These are phyloP conservation scores for Neodiprion fabricii DNA, from an alignment of 1,140 invertebrate species.

Conservation along the genomic window DNA sequence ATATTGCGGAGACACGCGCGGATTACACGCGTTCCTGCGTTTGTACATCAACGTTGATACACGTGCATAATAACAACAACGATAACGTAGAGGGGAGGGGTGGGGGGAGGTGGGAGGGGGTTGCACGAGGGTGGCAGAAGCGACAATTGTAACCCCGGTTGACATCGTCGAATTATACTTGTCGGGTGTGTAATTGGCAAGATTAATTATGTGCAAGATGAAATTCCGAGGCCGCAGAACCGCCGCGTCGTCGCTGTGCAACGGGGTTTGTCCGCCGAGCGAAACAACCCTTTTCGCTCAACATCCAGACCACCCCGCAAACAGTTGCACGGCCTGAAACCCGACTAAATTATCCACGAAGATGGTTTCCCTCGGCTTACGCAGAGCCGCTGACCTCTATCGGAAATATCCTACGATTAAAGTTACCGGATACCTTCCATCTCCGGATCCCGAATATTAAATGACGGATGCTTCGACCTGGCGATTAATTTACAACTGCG, in stretches of 20 bases:
- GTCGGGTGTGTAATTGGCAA: slow-evolving; percentile 48
- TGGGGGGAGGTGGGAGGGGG: too few relatives aligned
- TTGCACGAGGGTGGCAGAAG: background rate
- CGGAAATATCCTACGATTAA: background rate
- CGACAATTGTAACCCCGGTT: background rate
- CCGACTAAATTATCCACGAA: background rate
- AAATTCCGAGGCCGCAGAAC: slow-evolving; percentile 45
- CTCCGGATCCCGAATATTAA: background rate
- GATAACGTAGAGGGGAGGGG: too few relatives aligned
- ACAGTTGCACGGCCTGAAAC: background rate
- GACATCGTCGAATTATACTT: slow-evolving; percentile 41
- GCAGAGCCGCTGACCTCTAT: background rate
- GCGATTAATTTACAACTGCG: too few relatives aligned
- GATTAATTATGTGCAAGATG: slow-evolving; percentile 58
- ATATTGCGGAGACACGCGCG: too few relatives aligned
- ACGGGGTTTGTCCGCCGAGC: too few relatives aligned
- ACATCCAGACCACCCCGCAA: too few relatives aligned
- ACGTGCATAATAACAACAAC: too few relatives aligned
- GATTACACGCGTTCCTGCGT: too few relatives aligned
- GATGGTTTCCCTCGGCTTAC: background rate
- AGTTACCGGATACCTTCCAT: too few relatives aligned
- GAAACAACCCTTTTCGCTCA: too few relatives aligned
- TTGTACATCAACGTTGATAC: too few relatives aligned
- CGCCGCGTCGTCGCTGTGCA: too few relatives aligned
- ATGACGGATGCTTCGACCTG: background rate